phyloP scores from a whole-genome alignment of 2,888 invertebrate species.

The Rapana venosa region DNA sequence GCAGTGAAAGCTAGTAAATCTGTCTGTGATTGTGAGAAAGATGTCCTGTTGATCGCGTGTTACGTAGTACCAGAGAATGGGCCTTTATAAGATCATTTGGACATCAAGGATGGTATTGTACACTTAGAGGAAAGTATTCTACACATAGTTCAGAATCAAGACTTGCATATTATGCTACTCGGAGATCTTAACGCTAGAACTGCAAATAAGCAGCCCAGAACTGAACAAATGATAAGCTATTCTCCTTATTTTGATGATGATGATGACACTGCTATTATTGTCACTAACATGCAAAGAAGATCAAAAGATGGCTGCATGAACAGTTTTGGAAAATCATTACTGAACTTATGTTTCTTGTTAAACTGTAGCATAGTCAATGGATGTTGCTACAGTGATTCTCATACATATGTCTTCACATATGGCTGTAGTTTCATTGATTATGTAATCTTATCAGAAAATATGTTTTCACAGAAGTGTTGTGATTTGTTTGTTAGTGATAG shows the following conservation, averaged over 20 bases:
- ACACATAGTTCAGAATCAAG: not conserved
- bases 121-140: no score
- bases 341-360: not conserved
- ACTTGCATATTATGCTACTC: not conserved
- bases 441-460: not conserved
- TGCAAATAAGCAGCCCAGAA: not conserved
- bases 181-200: not conserved
- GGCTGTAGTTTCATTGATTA: conserved; percentile 4
- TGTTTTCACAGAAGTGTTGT: not conserved
- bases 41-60: not conserved
- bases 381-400: not conserved
- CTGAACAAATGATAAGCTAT: not conserved
- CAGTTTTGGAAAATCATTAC: not conserved
- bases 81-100: not conserved
- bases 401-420: not conserved
- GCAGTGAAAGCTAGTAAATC: not conserved
- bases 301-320: not conserved
- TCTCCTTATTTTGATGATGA: not conserved
- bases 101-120: not conserved
- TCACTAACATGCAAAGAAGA: not conserved
- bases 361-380: not conserved
- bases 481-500: not conserved
- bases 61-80: not conserved
- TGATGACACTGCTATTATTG: no score
- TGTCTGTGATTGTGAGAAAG: not conserved